phyloP scores from a whole-genome alignment of 2,888 invertebrate genomes.

The Cartodere bifasciata region DNA sequence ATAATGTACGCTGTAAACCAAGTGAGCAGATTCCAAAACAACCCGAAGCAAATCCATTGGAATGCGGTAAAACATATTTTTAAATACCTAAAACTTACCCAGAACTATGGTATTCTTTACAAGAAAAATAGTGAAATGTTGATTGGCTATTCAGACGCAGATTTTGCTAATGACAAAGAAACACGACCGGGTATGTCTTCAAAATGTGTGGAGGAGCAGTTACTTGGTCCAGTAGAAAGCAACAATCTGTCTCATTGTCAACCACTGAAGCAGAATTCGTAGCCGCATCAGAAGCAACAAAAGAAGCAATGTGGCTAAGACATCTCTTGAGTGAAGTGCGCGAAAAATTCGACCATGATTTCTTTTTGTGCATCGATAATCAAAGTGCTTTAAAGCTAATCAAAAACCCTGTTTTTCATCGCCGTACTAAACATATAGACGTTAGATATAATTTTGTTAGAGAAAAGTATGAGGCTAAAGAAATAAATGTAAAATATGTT shows the following conservation, averaged over 20 bases:
- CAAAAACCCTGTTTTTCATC: constrained; percentile 7
- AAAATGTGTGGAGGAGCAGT: constrained; percentile 18
- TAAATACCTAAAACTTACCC: constrained; percentile 19
- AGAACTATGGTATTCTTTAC: constrained; percentile 13
- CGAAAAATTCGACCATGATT: neutral
- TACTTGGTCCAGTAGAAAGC: constrained; percentile 21
- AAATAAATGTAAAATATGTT: constrained; percentile 4
- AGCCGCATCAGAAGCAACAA: constrained; percentile 18
- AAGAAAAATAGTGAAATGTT: constrained; percentile 9
- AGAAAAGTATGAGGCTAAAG: constrained; percentile 5
- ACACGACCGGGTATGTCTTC: constrained; percentile 20
- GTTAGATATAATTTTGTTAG: constrained; percentile 6
- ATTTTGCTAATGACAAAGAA: constrained; percentile 18
- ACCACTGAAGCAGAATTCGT: constrained; percentile 25
- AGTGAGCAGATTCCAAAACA: constrained; percentile 14
- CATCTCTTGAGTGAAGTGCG: constrained; percentile 6
- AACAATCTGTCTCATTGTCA: constrained; percentile 19
- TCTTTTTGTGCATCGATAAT: constrained; percentile 7
- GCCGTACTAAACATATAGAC: constrained; percentile 10
- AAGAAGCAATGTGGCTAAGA: constrained; percentile 18
- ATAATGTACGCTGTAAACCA: constrained; percentile 16
- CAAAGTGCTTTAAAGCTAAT: constrained; percentile 5
- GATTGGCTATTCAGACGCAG: constrained; percentile 18
- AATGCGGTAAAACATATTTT: constrained; percentile 18
- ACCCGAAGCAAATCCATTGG: constrained; percentile 11